Conservation (phyloP, 2,888 invertebrate genomes). For the Siphonodentalium dalli region DNA sequence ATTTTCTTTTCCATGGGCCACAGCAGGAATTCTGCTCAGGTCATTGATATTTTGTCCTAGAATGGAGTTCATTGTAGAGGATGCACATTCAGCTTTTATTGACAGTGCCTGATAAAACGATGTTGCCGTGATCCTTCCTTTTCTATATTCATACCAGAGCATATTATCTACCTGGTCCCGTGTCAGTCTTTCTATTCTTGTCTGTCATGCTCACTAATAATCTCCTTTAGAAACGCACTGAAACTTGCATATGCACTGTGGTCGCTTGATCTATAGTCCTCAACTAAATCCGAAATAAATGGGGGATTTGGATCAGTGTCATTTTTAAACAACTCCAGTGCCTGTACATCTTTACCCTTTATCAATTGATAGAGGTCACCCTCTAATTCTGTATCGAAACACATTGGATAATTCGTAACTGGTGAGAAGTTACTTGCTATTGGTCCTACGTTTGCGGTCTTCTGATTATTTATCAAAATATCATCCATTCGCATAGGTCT, state of each 20-base stretch:
- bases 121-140: conserved; percentile 15
- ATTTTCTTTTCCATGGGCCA: conserved; percentile 12
- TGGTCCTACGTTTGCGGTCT: background rate
- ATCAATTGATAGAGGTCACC: too few relatives aligned
- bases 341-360: too few relatives aligned
- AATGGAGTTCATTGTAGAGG: too few relatives aligned
- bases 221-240: background rate
- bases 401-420: conserved; percentile 1
- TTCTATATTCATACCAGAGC: conserved; percentile 10
- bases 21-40: background rate
- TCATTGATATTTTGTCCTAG: too few relatives aligned
- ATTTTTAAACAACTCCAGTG: too few relatives aligned
- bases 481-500: background rate
- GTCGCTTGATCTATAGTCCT: too few relatives aligned
- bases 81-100: too few relatives aligned
- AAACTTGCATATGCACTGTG: too few relatives aligned
- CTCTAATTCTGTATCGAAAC: too few relatives aligned
- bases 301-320: too few relatives aligned
- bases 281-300: too few relatives aligned
- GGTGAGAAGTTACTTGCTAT: background rate
- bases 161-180: conserved; percentile 2
- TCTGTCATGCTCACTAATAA: background rate
- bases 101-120: too few relatives aligned
- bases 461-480: background rate
- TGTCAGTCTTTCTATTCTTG: conserved; percentile 7